Base-by-base conservation (phyloP, 2,888 invertebrate species). In the Tiphia femorata region DNA sequence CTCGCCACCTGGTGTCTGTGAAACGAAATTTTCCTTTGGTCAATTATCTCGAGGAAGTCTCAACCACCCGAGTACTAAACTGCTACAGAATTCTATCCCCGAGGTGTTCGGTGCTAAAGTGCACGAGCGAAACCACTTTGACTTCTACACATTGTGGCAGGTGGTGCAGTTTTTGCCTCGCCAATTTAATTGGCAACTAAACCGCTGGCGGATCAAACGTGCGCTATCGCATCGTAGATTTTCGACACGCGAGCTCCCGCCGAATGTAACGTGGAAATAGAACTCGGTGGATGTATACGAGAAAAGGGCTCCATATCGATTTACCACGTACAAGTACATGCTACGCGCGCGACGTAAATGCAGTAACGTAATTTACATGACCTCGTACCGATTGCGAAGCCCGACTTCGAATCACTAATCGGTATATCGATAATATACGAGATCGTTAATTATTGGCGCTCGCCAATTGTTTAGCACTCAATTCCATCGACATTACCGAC, bases 1-100 rank as follows among this genome's bases (percentile, higher is more conserved):
- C 76, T 95, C 95, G 4, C 94, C 94, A 3, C 95, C 94, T 20
- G 93, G 93, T 1, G 94, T 94, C 94, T 94, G 81, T 25, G 86
- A 85, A 29, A 35, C 37, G 25, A 40, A n/a, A 17, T 25, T 27
- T 14, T n/a, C n/a, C n/a, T n/a, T n/a, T n/a, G n/a, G n/a, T n/a
- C n/a, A n/a, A 41, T 19, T 41, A 20, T 2, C 41, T 19, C 20
- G 41, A 19, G 21, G 20, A 41, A 52, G 23, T 43, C 4, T 46
- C 29, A n/a, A n/a, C n/a, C n/a, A n/a, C n/a, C n/a, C n/a, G n/a
- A n/a, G n/a, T n/a, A n/a, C n/a, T n/a, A n/a, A n/a, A n/a, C n/a
- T n/a, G n/a, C n/a, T n/a, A n/a, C n/a, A n/a, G n/a, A n/a, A n/a
- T n/a, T n/a, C n/a, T n/a, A n/a, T n/a, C n/a, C n/a, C n/a, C n/a